A percentile compares a stretch with the other conserved stretches of the same genome.
These are phyloP conservation scores for Polypedilum vanderplanki DNA, from an alignment of 1,140 invertebrate species.

Conservation along the genomic window DNA sequence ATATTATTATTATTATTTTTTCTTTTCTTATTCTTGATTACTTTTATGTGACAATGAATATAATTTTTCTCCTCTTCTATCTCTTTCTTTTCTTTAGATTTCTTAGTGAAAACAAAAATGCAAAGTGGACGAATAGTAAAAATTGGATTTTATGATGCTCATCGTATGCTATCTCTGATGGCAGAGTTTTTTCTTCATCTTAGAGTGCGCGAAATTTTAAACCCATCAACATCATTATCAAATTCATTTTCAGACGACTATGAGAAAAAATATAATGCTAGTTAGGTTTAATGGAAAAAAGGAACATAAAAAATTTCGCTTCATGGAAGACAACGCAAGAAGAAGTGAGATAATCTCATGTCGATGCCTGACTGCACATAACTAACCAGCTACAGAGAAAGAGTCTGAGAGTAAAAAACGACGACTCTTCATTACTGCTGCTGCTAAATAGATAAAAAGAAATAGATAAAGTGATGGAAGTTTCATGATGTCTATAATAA, in stretches of 20 bases:
- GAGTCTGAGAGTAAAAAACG: neutral
- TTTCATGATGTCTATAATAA: no score
- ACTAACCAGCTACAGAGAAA: neutral
- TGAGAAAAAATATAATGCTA: no score
- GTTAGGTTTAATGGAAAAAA: neutral
- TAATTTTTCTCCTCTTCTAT: no score
- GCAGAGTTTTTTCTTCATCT: neutral
- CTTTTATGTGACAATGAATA: slow-evolving; percentile 27
- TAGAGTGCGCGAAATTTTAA: neutral
- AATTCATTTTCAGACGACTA: neutral
- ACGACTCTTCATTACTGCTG: neutral
- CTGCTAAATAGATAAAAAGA: neutral
- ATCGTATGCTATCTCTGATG: neutral
- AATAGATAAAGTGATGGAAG: neutral
- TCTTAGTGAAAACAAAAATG: neutral
- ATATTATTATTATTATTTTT: neutral
- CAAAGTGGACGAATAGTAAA: neutral
- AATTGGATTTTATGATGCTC: slow-evolving; percentile 23
- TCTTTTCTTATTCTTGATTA: neutral
- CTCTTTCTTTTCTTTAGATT: neutral
- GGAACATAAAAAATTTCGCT: neutral
- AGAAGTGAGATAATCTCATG: neutral
- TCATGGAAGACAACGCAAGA: neutral
- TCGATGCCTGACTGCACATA: slow-evolving; percentile 1
- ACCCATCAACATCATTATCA: slow-evolving; percentile 6